Conservation (phyloP, 1,140 invertebrate genomes). For the Hyles vespertilio region DNA sequence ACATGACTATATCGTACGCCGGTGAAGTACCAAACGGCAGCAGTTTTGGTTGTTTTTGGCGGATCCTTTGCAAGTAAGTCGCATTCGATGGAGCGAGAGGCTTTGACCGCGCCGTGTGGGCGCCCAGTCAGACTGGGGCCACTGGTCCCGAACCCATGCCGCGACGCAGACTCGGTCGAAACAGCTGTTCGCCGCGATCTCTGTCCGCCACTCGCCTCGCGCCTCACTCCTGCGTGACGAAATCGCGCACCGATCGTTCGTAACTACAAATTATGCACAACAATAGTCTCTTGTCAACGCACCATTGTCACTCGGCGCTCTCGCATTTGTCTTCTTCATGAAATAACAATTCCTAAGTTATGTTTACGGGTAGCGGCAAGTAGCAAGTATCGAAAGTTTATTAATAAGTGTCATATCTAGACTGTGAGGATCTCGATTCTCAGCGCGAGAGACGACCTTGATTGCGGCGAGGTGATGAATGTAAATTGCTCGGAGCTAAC, state of each 20-base stretch:
- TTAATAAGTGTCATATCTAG: conserved; percentile 25
- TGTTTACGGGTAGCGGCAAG: conserved; percentile 21
- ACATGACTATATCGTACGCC: conserved; percentile 91
- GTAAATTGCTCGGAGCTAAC: conserved; percentile 27
- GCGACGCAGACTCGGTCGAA: conserved; percentile 6
- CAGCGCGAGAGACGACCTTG: conserved; percentile 32
- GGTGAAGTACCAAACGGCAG: conserved; percentile 92
- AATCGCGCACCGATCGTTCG: conserved; percentile 30
- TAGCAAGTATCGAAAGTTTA: conserved; percentile 28
- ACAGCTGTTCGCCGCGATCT: conserved; percentile 25
- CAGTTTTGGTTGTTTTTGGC: conserved; percentile 93
- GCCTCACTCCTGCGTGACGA: conserved; percentile 30
- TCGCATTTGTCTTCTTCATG: conserved; percentile 10
- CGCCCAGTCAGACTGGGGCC: conserved; percentile 15
- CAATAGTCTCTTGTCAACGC: conserved; percentile 29
- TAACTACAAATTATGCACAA: conserved; percentile 30
- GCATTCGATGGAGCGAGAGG: conserved; percentile 15
- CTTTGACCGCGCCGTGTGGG: conserved; percentile 23
- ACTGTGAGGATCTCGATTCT: conserved; percentile 21
- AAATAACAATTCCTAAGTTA: too few relatives aligned
- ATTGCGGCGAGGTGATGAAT: conserved; percentile 39
- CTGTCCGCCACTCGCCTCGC: conserved; percentile 1
- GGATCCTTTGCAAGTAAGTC: conserved; percentile 89
- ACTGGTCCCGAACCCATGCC: conserved; percentile 2
- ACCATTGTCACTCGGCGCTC: conserved; percentile 34